phyloP scores from a whole-genome alignment of 2,888 invertebrate genomes.

The Polydesmus complanatus region DNA sequence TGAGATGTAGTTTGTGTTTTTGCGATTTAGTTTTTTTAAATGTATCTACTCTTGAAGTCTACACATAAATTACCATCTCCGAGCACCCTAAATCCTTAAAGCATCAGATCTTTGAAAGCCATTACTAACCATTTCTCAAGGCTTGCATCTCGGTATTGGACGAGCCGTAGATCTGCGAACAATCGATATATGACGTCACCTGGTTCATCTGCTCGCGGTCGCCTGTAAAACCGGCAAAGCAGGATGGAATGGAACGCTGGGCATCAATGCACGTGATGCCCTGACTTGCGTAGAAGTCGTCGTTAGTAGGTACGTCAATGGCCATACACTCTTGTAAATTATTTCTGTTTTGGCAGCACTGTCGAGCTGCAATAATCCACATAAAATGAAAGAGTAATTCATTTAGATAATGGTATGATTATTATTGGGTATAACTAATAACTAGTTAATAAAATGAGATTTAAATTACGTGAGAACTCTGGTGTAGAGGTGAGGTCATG shows the following conservation, averaged over 20 bases:
- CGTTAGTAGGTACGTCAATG: conserved; percentile 1
- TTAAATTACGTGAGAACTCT: conserved; percentile 6
- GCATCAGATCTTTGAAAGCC: background rate
- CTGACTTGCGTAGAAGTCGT: background rate
- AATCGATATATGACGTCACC: conserved; percentile 9
- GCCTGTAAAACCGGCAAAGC: background rate
- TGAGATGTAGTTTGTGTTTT: too few relatives aligned
- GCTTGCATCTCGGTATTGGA: background rate
- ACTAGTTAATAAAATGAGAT: too few relatives aligned
- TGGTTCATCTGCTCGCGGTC: conserved; percentile 14
- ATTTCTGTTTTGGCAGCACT: conserved; percentile 9
- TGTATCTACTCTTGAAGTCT: too few relatives aligned
- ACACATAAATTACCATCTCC: too few relatives aligned
- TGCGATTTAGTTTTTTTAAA: too few relatives aligned
- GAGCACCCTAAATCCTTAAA: too few relatives aligned
- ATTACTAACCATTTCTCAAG: background rate
- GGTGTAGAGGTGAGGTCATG: conserved; percentile 52
- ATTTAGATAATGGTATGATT: too few relatives aligned
- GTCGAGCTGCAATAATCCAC: background rate
- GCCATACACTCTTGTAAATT: conserved; percentile 6
- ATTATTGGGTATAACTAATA: too few relatives aligned
- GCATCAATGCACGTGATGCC: conserved; percentile 4
- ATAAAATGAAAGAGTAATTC: background rate
- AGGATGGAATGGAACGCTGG: conserved; percentile 5
- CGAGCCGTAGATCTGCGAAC: conserved; percentile 2